phyloP scores from a whole-genome alignment of 2,113 vertebrate species.

The Myiopsitta monachus region DNA sequence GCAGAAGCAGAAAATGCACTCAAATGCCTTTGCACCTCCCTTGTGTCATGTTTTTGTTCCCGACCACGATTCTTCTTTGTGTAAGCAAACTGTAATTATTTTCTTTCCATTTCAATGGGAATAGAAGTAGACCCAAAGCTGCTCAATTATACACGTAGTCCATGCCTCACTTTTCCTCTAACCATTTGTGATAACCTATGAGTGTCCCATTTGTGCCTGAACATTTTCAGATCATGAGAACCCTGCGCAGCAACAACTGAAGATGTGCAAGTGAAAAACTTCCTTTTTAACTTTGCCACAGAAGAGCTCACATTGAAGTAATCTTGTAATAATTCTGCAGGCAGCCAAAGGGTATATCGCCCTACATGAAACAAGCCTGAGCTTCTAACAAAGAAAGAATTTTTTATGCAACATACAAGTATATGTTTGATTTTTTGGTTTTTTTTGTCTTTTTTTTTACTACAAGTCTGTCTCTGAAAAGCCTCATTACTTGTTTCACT shows the following conservation, averaged over 20 bases:
- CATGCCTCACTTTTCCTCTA: not conserved
- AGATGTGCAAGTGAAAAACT: not conserved
- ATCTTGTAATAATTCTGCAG: not conserved
- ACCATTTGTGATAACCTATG: not conserved
- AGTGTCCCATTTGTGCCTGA: not conserved
- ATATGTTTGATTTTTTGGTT: fast-evolving
- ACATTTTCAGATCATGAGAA: not conserved
- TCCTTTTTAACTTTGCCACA: not conserved
- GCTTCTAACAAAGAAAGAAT: not conserved
- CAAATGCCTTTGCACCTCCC: not conserved
- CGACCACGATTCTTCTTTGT: not conserved
- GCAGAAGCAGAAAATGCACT: not conserved
- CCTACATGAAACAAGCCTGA: not conserved
- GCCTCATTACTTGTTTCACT: not conserved
- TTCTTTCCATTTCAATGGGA: not conserved
- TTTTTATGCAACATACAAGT: not conserved
- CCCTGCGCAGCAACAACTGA: not conserved
- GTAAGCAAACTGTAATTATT: constrained; percentile 29
- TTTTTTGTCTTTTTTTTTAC: not conserved
- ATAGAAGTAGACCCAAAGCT: not conserved
- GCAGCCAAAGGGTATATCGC: not conserved
- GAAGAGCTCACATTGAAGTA: not conserved
- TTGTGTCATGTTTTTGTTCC: not conserved
- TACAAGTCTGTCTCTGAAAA: not conserved
- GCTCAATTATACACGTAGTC: not conserved